phyloP scores from a whole-genome alignment of 2,888 invertebrate species.

The Actias luna region DNA sequence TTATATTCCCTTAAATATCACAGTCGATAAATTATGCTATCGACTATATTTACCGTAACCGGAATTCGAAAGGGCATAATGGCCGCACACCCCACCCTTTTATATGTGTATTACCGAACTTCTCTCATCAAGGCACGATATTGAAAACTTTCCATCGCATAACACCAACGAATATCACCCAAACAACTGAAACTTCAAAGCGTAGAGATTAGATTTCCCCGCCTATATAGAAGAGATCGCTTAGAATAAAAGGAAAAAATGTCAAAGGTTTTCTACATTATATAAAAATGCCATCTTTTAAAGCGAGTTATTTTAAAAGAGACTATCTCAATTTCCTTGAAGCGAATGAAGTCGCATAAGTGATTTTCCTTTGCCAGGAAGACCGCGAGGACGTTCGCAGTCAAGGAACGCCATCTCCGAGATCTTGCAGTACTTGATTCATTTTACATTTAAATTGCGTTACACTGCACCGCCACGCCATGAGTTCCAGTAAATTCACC shows the following conservation, averaged over 20 bases:
- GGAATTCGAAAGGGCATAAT: no score
- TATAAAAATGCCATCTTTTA: not conserved
- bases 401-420: not conserved
- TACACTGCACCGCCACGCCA: not conserved
- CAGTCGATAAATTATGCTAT: no score
- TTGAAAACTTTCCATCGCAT: no score
- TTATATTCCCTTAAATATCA: no score
- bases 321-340: not conserved
- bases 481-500: not conserved
- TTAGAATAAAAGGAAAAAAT: not conserved
- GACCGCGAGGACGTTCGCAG: not conserved
- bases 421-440: not conserved
- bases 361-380: not conserved
- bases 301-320: not conserved
- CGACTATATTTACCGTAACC: no score
- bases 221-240: no score
- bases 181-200: no score
- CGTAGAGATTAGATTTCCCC: no score
- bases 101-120: no score
- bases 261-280: not conserved
- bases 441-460: constrained; percentile 3
- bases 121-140: no score
- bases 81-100: no score
- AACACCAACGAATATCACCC: no score
- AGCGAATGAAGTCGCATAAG: not conserved